Percentiles rank a stretch among this genome's conserved stretches.
These are phyloP conservation scores for Etheostoma nigrum DNA, from an alignment of 2,797 vertebrate species.

Conservation along the genomic window DNA sequence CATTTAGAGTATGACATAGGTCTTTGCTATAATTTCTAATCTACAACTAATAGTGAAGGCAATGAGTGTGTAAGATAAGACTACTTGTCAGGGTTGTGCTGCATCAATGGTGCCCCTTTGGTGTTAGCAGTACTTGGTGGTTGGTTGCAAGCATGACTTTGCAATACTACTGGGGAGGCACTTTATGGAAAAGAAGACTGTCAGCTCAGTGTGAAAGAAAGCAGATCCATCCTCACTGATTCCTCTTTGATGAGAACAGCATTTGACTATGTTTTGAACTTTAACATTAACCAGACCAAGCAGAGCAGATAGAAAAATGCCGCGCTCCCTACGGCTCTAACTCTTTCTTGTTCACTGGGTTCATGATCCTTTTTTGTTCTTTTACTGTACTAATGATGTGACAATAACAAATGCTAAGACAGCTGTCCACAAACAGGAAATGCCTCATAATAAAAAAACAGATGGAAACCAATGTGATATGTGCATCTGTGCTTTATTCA, in stretches of 20 bases:
- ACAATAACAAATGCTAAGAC: conserved; percentile 5
- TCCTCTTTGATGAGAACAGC: conserved; percentile 67
- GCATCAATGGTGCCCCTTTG: not conserved
- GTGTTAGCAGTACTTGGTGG: not conserved
- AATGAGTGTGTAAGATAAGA: conserved; percentile 10
- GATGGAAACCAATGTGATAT: conserved; percentile 31
- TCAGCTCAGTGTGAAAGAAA: conserved; percentile 69
- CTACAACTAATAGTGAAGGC: conserved; percentile 1
- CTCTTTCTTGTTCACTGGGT: not conserved
- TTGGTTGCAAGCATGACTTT: conserved; percentile 32
- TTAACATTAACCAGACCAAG: conserved; percentile 62
- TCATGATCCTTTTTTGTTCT: conserved; percentile 7
- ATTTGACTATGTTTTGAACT: conserved; percentile 51
- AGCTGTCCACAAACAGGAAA: conserved; percentile 38
- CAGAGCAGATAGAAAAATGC: conserved; percentile 45
- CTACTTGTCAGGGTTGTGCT: not conserved
- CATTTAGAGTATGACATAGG: not conserved
- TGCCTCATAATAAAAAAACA: conserved; percentile 13
- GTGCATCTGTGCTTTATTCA: conserved; percentile 26
- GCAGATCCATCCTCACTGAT: conserved; percentile 69
- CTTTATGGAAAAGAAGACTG: conserved; percentile 26
- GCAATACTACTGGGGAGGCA: conserved; percentile 27
- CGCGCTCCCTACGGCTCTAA: not conserved
- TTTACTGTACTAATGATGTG: not conserved
- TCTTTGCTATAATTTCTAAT: conserved; percentile 19